Percentiles rank a stretch among this genome's conserved stretches.
Conservation (phyloP, 2,113 vertebrate species). For the Ia io region DNA sequence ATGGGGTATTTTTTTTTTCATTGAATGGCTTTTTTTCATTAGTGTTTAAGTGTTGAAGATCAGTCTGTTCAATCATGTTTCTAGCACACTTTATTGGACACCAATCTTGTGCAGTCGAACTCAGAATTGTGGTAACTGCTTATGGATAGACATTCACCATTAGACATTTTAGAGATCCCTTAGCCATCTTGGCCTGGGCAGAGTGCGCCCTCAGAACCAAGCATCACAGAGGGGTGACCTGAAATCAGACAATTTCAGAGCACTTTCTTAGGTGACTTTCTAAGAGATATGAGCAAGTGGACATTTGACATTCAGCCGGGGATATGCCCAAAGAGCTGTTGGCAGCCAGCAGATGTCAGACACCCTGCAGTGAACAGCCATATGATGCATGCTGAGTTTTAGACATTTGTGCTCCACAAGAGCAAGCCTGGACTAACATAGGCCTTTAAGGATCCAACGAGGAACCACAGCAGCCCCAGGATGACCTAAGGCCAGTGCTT, state of each 20-base stretch:
- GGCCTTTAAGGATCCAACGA: background rate
- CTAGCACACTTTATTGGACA: background rate
- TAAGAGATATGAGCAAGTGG: background rate
- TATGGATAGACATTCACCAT: too few species aligned
- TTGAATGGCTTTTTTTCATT: background rate
- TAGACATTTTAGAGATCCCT: background rate
- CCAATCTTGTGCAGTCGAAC: background rate
- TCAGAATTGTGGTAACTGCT: background rate
- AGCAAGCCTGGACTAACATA: background rate
- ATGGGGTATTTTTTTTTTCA: background rate
- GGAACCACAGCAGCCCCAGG: background rate
- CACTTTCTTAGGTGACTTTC: background rate
- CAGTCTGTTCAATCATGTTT: background rate
- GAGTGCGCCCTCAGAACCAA: background rate
- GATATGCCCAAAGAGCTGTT: background rate
- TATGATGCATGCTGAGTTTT: fast-evolving
- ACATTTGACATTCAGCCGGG: background rate
- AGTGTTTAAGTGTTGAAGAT: background rate
- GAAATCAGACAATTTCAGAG: background rate
- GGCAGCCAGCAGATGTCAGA: background rate
- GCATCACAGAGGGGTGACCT: background rate
- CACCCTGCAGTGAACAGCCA: fast-evolving
- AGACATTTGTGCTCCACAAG: background rate
- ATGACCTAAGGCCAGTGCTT: background rate
- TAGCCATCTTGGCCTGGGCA: background rate